phyloP scores from a whole-genome alignment of 2,888 invertebrate species.

The Serripes groenlandicus region DNA sequence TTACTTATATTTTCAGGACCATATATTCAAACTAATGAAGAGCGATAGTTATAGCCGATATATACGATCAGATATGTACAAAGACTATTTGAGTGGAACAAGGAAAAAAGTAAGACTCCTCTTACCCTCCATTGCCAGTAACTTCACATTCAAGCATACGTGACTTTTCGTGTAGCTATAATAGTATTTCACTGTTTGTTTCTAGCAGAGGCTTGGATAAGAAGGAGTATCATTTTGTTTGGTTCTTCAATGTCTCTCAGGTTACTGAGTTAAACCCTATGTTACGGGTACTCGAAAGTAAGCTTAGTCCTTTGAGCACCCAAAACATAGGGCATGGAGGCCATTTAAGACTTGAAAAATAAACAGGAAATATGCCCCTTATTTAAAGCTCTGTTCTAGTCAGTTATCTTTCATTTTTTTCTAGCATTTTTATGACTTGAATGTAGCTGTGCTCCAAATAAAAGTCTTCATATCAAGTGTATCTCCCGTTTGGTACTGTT shows the following conservation, averaged over 20 bases:
- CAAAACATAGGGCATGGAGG: no score
- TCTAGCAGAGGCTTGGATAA: no score
- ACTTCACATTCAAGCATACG: conserved; percentile 79
- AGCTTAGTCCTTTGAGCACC: no score
- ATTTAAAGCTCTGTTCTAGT: no score
- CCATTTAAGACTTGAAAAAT: no score
- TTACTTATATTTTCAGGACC: conserved; percentile 94
- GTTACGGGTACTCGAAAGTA: no score
- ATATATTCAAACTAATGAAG: conserved; percentile 99
- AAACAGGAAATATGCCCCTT: no score
- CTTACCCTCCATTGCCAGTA: conserved; percentile 79
- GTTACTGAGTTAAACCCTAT: no score
- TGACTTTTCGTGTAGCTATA: conserved; percentile 54
- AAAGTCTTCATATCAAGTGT: conserved; percentile 18
- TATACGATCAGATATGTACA: conserved; percentile 99
- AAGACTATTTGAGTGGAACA: conserved; percentile 97
- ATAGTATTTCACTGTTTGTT: not conserved
- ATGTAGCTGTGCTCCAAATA: not conserved
- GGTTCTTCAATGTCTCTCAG: no score
- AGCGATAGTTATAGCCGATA: conserved; percentile 99
- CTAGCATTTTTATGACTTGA: not conserved
- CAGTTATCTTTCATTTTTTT: not conserved
- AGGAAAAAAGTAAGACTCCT: conserved; percentile 94
- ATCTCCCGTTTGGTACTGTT: not conserved
- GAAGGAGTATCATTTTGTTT: no score